Percentiles rank a stretch among this genome's conserved stretches.
phyloP scores from a whole-genome alignment of 2,113 vertebrate genomes.

The Echinops telfairi region DNA sequence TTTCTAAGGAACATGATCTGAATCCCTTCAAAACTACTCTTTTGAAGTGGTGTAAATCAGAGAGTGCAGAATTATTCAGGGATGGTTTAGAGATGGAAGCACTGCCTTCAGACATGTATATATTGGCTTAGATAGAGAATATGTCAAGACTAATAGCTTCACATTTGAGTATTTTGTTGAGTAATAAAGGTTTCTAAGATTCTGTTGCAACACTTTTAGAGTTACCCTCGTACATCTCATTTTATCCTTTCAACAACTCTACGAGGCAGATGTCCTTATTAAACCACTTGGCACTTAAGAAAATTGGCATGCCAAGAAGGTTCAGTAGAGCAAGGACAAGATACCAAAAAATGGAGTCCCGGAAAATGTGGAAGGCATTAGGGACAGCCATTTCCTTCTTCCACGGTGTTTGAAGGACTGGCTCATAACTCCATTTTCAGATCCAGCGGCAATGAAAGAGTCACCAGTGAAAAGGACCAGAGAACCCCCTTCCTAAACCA shows the following conservation, averaged over 20 bases:
- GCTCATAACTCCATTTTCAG: not conserved
- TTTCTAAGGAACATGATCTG: too few relatives aligned
- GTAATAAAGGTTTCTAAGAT: too few relatives aligned
- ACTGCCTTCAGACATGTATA: too few relatives aligned
- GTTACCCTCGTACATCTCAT: too few relatives aligned
- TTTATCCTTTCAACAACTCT: not conserved
- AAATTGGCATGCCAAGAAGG: not conserved
- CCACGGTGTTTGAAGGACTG: not conserved
- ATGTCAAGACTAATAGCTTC: too few relatives aligned
- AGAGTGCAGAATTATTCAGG: too few relatives aligned
- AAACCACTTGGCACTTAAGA: not conserved
- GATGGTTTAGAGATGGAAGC: too few relatives aligned
- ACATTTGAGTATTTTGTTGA: too few relatives aligned
- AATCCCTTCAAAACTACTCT: too few relatives aligned
- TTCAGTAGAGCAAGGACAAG: not conserved
- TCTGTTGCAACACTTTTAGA: too few relatives aligned
- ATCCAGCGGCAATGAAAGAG: slow-evolving; percentile 30
- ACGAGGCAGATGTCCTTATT: not conserved
- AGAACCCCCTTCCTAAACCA: not conserved
- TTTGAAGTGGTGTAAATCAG: too few relatives aligned
- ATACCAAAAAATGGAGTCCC: not conserved
- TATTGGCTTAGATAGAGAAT: too few relatives aligned
- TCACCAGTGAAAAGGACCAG: not conserved
- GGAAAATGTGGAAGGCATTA: not conserved
- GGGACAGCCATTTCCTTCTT: not conserved